phyloP scores from a whole-genome alignment of 2,113 vertebrate genomes.

The Glareola pratincola region DNA sequence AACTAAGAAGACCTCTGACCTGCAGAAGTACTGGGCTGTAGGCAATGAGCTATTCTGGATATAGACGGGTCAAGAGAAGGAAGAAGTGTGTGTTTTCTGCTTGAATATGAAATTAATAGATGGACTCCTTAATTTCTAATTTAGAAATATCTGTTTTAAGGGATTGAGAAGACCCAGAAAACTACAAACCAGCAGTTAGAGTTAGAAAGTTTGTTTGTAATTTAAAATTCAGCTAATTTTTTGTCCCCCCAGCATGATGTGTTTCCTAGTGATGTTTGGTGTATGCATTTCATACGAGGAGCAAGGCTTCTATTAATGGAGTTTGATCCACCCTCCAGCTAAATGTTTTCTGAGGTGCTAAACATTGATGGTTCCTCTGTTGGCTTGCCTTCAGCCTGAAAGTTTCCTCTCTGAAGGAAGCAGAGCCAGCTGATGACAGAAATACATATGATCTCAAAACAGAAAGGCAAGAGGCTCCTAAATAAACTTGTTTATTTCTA shows the following conservation, averaged over 20 bases:
- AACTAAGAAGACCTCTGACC: not conserved
- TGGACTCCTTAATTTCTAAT: not conserved
- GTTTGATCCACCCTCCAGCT: not conserved
- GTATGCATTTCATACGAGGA: not conserved
- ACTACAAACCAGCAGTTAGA: not conserved
- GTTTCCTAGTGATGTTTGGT: not conserved
- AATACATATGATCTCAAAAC: not conserved
- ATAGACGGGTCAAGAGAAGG: not conserved
- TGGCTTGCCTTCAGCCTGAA: not conserved
- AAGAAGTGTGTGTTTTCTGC: accelerated
- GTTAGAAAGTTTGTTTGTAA: not conserved
- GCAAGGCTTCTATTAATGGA: not conserved
- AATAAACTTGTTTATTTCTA: conserved; percentile 41
- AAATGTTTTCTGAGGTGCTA: not conserved
- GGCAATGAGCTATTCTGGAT: not conserved
- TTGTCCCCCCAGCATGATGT: not conserved
- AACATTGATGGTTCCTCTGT: not conserved
- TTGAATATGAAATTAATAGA: not conserved
- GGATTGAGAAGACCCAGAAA: not conserved
- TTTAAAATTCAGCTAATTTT: not conserved
- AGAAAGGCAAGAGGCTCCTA: conserved; percentile 26
- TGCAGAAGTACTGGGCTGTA: not conserved
- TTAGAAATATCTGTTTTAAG: not conserved
- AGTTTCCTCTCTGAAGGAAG: not conserved
- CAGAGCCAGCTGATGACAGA: conserved; percentile 23